Evolutionary conservation across 1,140 invertebrate species (phyloP), one percentile per base, ranked within the genome.

Genomic region (Drepana arcuata): DNA sequence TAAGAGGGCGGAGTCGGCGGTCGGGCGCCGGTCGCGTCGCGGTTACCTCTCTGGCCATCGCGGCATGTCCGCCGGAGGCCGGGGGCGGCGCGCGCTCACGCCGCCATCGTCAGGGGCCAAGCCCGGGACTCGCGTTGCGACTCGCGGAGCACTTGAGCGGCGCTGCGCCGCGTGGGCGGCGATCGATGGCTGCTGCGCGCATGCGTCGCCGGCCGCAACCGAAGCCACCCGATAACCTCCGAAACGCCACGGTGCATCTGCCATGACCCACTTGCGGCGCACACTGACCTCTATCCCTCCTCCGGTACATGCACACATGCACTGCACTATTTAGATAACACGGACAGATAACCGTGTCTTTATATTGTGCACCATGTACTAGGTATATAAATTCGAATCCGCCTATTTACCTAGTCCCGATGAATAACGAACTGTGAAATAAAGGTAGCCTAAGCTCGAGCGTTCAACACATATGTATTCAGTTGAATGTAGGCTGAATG

Each of bases 41-140:
- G 53, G 68, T 79, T 82, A 83, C 79, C 81, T 83, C 81, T 84
- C 78, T 84, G 75, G 81, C 81, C 81, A 84, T 83, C 78, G 79
- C 81, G 78, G 77, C 81, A 81, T 82, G 80, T 79, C 75, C 75
- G 75, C 77, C 73, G 73, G 73, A 73, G 77, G 75, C 75, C 75
- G 73, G 59, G 63, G 69, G 72, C 57, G 56, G 63, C 72, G 74
- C 74, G 71, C 64, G 74, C 59, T 75, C 65, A 80, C 78, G 78
- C 74, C 75, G 72, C 71, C 74, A 77, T 72, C 65, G 61, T 72
- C 65, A 65, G 65, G 65, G 63, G 67, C 69, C 64, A 49, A 61
- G 69, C 60, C 63, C 69, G 69, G 68, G 66, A 56, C 61, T 67
- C 70, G 62, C 63, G 66, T 63, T 58, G 57, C 65, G 66, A 62